phyloP scores from a whole-genome alignment of 2,113 vertebrate species.

The Dicentrarchus labrax region DNA sequence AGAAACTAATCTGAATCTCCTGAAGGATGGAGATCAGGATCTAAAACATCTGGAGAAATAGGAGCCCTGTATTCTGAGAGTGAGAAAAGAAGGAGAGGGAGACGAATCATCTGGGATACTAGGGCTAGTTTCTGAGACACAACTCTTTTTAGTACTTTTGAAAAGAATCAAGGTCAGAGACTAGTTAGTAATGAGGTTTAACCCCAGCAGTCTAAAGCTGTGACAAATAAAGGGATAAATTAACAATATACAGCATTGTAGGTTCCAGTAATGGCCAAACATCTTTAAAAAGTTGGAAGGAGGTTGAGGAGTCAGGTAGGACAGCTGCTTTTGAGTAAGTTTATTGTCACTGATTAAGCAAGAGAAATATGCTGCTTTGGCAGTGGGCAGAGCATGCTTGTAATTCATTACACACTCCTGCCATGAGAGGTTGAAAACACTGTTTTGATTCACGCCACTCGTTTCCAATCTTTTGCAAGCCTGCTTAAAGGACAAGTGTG shows the following conservation, averaged over 20 bases:
- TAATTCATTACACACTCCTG: not conserved
- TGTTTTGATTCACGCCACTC: too few species aligned
- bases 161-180: too few species aligned
- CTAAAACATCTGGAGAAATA: not conserved
- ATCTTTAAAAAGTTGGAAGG: not conserved
- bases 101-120: too few species aligned
- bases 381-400: not conserved
- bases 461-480: not conserved
- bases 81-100: too few species aligned
- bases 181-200: not conserved
- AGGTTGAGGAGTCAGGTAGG: not conserved
- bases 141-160: not conserved
- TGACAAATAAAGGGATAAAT: not conserved
- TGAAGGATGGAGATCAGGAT: not conserved
- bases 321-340: not conserved
- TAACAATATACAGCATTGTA: not conserved
- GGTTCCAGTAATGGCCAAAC: not conserved
- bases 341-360: constrained; percentile 5
- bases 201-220: not conserved
- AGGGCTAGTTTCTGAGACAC: too few species aligned
- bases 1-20: not conserved
- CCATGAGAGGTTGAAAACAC: not conserved
- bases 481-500: too few species aligned
- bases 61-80: too few species aligned
- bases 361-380: constrained; percentile 4